phyloP scores from a whole-genome alignment of 1,140 invertebrate genomes.

The Achroia grisella region DNA sequence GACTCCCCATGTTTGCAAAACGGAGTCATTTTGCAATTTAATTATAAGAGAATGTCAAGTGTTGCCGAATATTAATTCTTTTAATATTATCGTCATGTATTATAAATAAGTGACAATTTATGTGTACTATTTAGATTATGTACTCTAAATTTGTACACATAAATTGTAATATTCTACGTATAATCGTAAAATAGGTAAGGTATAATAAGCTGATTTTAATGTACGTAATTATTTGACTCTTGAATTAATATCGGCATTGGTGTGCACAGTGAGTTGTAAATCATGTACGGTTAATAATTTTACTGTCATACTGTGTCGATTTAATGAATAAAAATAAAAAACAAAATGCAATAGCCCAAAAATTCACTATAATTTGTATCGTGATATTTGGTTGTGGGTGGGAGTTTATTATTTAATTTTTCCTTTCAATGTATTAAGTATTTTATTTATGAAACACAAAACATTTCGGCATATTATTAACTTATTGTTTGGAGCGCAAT shows the following conservation, averaged over 20 bases:
- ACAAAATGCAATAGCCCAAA: slow-evolving; percentile 70
- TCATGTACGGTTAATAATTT: slow-evolving; percentile 1
- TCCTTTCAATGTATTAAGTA: slow-evolving; percentile 31
- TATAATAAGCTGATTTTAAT: slow-evolving; percentile 68
- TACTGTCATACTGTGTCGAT: slow-evolving; percentile 34
- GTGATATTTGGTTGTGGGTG: slow-evolving; percentile 42
- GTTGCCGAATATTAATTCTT: slow-evolving; percentile 70
- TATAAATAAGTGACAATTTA: slow-evolving; percentile 54
- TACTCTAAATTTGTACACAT: slow-evolving; percentile 21
- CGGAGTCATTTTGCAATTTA: slow-evolving; percentile 29
- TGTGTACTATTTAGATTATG: slow-evolving; percentile 19
- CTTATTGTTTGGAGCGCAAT: slow-evolving; percentile 48
- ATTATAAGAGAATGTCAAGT: slow-evolving; percentile 66
- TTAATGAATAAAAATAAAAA: slow-evolving; percentile 47
- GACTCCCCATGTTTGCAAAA: slow-evolving; percentile 12
- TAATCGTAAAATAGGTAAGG: slow-evolving; percentile 70
- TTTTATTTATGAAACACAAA: slow-evolving; percentile 57
- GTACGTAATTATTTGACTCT: slow-evolving; percentile 69
- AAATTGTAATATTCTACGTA: slow-evolving; percentile 34
- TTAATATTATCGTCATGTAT: slow-evolving; percentile 69
- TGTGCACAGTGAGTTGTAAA: slow-evolving; percentile 4
- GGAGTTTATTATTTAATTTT: slow-evolving; percentile 30
- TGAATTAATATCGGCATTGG: slow-evolving; percentile 64
- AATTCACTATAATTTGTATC: slow-evolving; percentile 51
- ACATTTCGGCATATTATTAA: slow-evolving; percentile 56